Conservation (phyloP, 2,113 vertebrate genomes). For the Dicrurus megarhynchus region DNA sequence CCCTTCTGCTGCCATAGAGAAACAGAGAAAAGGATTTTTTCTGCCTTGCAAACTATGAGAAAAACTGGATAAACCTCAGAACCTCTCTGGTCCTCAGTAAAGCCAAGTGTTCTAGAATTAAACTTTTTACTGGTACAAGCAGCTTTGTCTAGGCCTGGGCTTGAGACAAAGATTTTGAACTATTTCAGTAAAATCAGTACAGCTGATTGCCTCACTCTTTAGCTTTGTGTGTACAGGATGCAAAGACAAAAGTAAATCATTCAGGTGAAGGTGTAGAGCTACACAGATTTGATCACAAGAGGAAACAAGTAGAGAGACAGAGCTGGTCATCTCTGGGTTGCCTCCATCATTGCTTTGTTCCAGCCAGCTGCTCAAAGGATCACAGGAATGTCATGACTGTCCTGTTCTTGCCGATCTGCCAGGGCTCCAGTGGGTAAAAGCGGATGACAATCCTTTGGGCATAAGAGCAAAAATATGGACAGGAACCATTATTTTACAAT, state of each 20-base stretch:
- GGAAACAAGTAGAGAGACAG: neutral
- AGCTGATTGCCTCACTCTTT: neutral
- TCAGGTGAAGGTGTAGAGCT: neutral
- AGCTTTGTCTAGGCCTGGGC: neutral
- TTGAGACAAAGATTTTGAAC: neutral
- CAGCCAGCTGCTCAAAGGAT: neutral
- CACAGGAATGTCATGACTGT: conserved; percentile 88
- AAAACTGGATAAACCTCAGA: neutral
- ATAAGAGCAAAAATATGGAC: neutral
- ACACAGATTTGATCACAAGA: neutral
- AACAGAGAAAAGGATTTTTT: neutral
- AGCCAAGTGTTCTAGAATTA: neutral
- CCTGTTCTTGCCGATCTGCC: conserved; percentile 90
- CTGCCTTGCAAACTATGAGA: neutral
- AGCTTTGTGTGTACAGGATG: neutral
- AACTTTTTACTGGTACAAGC: neutral
- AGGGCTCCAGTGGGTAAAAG: conserved; percentile 82
- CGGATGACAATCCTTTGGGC: conserved; percentile 79
- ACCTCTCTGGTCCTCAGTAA: neutral
- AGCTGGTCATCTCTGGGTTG: neutral
- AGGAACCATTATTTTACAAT: neutral
- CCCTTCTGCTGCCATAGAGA: neutral
- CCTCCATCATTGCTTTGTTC: neutral
- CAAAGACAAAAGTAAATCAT: neutral
- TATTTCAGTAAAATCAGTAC: neutral